Base-by-base conservation (phyloP, 1,140 invertebrate genomes). In the Penaeus vannamei region DNA sequence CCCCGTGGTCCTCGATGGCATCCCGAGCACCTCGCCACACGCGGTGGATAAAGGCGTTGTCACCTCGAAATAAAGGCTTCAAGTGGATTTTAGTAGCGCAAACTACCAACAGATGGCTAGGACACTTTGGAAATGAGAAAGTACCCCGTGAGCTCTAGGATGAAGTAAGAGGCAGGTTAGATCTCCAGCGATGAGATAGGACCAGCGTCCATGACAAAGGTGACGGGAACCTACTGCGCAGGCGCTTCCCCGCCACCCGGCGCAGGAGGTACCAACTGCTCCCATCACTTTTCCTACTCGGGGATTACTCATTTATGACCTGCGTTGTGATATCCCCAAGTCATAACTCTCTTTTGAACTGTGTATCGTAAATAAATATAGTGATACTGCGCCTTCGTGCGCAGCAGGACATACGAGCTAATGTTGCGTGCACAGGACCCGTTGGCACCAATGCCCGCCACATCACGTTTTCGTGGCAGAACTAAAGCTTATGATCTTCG, bases 401-500 rank as follows among this genome's bases (percentile, higher is more conserved):
- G 53, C 72, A 76, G 72, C 29, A 36, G 72, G 29, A 29, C 72
- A 76, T 76, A 76, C 72, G 26, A 26, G 17, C 72, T 32, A 29
- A 29, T 36, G 29, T 76, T 36, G 29, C 14, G 72, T 76, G 72
- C 26, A 36, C 22, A 76, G 72, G 72, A 53, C 53, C 53, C 42
- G 72, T 76, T 76, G 72, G 72, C 72, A 36, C 29, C 29, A 76
- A 29, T 76, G 72, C 22, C 29, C 14, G 14, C 72, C 29, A 17
- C 72, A 29, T 76, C 72, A 76, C 72, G 72, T 76, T 76, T 76
- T 76, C 72, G 72, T 76, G 72, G 72, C 72, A 76, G 72, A 29
- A 76, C 72, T 76, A 76, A 76, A 76, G 72, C 72, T 76, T 76
- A 76, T 76, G 72, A 36, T 76, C 72, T 76, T 36, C 72, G 72